Base-by-base conservation (phyloP, 2,797 vertebrate species). In the Anguilla obscura region DNA sequence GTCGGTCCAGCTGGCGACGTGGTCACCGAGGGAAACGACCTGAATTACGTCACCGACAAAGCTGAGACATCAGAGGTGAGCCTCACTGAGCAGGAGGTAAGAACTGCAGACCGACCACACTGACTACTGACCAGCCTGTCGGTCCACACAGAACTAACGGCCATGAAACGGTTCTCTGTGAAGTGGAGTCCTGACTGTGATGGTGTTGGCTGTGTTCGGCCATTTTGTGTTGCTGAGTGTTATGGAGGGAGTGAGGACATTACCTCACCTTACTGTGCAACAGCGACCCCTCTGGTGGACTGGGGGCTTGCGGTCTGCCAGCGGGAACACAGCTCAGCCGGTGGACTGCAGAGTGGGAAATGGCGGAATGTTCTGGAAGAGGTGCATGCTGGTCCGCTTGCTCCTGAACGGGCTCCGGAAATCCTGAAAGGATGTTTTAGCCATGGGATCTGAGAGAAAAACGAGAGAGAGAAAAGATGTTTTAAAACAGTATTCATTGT, bases 41-140 rank as follows among this genome's bases (percentile, higher is more conserved):
- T 92, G 85, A 95, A 91, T 89, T 92, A 91, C n/a, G 90, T 92
- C 60, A 92, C 90, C 0, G 90, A 94, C 63, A 92, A 92, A 86
- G 92, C 93, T 0, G 89, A 92, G 48, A 76, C 91, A 12, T 86
- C 93, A 1, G 94, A 95, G 91, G 92, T 91, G 86, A 90, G 88
- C 33, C 60, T 63, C 56, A 18, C 84, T 84, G 89, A 89, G n/a
- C 45, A 40, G 12, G 85, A 89, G 86, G 89, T 86, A 60, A 82
- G 85, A 30, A 27, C n/a, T 48, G 10, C 14, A 84, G 21, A 84
- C 21, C 27, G 52, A 3, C 48, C n/a, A n/a, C 16, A 12, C n/a
- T 84, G 48, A 5, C 74, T 79, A 45, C 45, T 45, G 74, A 79
- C 36, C 36, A 18, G 5, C 8, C 33, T 79, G 21, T 79, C 45